phyloP scores from a whole-genome alignment of 2,888 invertebrate species.

The Melikaiella ostensackeni region DNA sequence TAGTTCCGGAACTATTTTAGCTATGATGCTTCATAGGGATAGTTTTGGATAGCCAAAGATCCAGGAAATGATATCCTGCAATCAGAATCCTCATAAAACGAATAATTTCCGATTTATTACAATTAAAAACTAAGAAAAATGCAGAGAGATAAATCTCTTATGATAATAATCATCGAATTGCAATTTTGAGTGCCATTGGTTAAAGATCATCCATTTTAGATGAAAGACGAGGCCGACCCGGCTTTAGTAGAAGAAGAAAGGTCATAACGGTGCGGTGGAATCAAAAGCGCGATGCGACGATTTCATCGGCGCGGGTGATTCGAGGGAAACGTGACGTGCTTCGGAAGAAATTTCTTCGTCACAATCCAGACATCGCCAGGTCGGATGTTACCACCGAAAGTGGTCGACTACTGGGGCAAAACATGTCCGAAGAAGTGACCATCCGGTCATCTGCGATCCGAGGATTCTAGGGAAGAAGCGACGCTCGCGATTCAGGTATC shows the following conservation, averaged over 20 bases:
- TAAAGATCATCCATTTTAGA: not conserved
- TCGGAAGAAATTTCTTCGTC: constrained; percentile 29
- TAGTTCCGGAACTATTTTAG: no score
- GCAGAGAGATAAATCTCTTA: not conserved
- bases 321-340: constrained; percentile 27
- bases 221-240: constrained; percentile 27
- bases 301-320: constrained; percentile 29
- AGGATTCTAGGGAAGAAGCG: constrained; percentile 22
- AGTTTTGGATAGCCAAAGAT: no score
- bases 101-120: not conserved
- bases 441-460: constrained; percentile 22
- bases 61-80: no score
- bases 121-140: not conserved
- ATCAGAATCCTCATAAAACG: no score
- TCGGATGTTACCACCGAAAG: constrained; percentile 27
- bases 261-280: constrained; percentile 21
- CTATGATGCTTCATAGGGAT: no score
- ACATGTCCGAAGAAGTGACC: constrained; percentile 1
- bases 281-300: not conserved
- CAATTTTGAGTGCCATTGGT: not conserved
- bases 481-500: constrained; percentile 25
- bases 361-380: constrained; percentile 18
- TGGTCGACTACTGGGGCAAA: constrained; percentile 9
- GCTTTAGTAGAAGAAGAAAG: constrained; percentile 11
- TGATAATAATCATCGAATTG: not conserved